Evolutionary conservation across 2,797 vertebrate species (phyloP).

Genomic region (Trematomus bernacchii): DNA sequence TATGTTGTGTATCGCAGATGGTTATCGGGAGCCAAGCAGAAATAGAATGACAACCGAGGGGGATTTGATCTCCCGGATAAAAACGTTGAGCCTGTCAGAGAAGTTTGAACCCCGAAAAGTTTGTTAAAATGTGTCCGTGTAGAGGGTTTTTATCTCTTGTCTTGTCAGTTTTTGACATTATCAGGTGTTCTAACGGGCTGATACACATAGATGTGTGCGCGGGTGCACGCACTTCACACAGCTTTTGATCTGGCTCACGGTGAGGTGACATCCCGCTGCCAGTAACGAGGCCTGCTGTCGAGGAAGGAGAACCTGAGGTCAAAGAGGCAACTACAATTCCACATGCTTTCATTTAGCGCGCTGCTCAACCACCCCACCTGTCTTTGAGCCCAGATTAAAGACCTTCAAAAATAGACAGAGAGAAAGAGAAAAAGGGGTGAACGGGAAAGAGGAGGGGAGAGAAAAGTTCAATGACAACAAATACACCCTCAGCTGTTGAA

Average conservation of each 20-base stretch:
- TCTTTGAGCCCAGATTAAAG: slow-evolving; percentile 80
- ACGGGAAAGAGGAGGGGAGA: slow-evolving; percentile 2
- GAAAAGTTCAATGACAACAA: slow-evolving; percentile 69
- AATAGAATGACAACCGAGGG: slow-evolving; percentile 43
- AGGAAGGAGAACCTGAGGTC: slow-evolving; percentile 79
- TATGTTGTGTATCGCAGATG: slow-evolving; percentile 61
- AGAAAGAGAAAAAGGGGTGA: slow-evolving; percentile 34
- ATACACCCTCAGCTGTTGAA: slow-evolving; percentile 69
- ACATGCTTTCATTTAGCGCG: slow-evolving; percentile 75
- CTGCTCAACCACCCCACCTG: slow-evolving; percentile 70
- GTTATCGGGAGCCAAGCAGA: slow-evolving; percentile 60
- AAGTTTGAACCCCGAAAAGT: slow-evolving; percentile 65
- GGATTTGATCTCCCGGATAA: slow-evolving; percentile 33
- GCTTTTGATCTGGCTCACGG: slow-evolving; percentile 71
- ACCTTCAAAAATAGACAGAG: slow-evolving; percentile 65
- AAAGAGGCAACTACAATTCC: slow-evolving; percentile 68
- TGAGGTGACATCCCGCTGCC: slow-evolving; percentile 71
- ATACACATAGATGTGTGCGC: slow-evolving; percentile 13
- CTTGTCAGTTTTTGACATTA: slow-evolving; percentile 73
- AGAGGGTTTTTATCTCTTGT: slow-evolving; percentile 25
- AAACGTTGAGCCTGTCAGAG: slow-evolving; percentile 49
- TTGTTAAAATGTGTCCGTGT: slow-evolving; percentile 56
- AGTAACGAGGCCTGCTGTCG: slow-evolving; percentile 71
- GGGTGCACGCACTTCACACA: slow-evolving; percentile 38
- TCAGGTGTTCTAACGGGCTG: slow-evolving; percentile 68